These are phyloP conservation scores for Anguilla pacifica DNA, from an alignment of 2,797 vertebrate genomes.

Conservation along the genomic window DNA sequence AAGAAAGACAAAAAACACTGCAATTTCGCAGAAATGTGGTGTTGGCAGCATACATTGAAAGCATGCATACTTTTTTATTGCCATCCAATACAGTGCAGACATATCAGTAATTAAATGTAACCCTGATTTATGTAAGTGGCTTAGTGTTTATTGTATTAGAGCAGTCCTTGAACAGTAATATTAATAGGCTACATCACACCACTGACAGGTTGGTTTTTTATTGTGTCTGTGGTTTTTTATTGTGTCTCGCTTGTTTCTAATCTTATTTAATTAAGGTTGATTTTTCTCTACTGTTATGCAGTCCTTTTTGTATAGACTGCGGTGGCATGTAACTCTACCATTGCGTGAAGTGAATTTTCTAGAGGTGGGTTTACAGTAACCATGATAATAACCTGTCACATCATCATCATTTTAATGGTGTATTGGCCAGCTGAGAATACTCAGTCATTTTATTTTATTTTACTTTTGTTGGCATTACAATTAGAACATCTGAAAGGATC, in stretches of 20 bases:
- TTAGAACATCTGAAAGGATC: slow-evolving; percentile 11
- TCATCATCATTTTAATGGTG: slow-evolving; percentile 32
- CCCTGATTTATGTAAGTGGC: neutral
- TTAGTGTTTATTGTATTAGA: neutral
- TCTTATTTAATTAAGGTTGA: neutral
- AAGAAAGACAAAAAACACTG: neutral
- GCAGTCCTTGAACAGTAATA: neutral
- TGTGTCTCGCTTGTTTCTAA: neutral
- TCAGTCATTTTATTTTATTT: neutral
- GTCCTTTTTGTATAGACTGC: neutral
- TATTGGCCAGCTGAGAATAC: slow-evolving; percentile 24
- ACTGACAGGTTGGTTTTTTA: neutral
- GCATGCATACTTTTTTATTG: neutral
- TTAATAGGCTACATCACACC: neutral
- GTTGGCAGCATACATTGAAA: neutral
- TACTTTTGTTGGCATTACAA: slow-evolving; percentile 9
- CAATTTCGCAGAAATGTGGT: slow-evolving; percentile 7
- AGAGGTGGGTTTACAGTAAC: slow-evolving; percentile 9
- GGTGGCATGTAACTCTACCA: neutral
- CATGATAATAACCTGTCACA: slow-evolving; percentile 31
- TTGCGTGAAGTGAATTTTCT: neutral
- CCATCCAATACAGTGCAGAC: neutral
- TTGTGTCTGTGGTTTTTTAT: neutral
- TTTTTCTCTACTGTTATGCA: neutral
- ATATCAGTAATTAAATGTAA: slow-evolving; percentile 4